Evolutionary conservation across 2,888 invertebrate species (phyloP).

Genomic region (Pinctada fucata): DNA sequence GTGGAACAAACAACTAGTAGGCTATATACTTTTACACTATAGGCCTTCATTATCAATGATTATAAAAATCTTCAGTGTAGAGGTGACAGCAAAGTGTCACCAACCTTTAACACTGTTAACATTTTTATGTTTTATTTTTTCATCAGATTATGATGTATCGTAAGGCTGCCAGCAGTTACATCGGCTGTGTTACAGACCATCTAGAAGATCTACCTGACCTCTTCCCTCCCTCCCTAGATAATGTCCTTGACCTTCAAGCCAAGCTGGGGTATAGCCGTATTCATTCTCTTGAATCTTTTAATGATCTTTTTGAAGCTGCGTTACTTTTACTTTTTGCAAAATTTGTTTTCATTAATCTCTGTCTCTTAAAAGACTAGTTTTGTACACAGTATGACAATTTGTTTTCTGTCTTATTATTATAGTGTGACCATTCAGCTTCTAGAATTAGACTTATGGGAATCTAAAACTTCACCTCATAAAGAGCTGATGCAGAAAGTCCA

Average conservation of each 20-base stretch:
- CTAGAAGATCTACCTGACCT: slow-evolving; percentile 58
- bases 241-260: slow-evolving; percentile 53
- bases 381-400: background rate
- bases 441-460: slow-evolving; percentile 64
- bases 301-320: too few species aligned
- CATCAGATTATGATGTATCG: slow-evolving; percentile 66
- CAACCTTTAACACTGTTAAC: too few species aligned
- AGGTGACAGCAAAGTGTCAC: too few species aligned
- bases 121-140: too few species aligned
- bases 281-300: background rate
- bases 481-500: slow-evolving; percentile 54
- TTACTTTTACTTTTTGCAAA: too few species aligned
- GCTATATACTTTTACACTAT: too few species aligned
- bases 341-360: too few species aligned
- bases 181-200: slow-evolving; percentile 49
- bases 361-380: background rate
- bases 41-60: too few species aligned
- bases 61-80: too few species aligned
- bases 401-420: slow-evolving; percentile 32
- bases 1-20: too few species aligned
- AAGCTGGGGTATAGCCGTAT: slow-evolving; percentile 59
- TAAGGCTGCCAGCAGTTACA: slow-evolving; percentile 58
- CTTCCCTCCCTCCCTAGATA: slow-evolving; percentile 64
- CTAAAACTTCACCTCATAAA: slow-evolving; percentile 52
- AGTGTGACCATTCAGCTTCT: slow-evolving; percentile 61